phyloP scores from a whole-genome alignment of 2,888 invertebrate genomes.

The Drosophila subsilvestris region DNA sequence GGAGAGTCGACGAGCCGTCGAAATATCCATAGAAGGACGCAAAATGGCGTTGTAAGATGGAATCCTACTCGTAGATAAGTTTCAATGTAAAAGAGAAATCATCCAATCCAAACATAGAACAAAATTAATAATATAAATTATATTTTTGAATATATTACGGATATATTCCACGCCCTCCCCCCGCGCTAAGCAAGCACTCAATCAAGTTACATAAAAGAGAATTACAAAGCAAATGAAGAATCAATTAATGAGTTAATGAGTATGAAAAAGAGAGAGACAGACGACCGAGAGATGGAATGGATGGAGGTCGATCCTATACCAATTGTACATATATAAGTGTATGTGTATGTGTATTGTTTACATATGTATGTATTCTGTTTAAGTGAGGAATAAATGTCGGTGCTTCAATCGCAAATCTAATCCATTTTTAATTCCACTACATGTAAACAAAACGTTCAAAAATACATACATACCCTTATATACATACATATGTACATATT shows the following conservation, averaged over 20 bases:
- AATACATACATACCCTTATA: not conserved
- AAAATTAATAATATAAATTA: slow-evolving; percentile 38
- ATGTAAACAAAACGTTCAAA: not conserved
- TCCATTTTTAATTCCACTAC: not conserved
- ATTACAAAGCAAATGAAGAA: not conserved
- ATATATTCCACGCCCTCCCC: not conserved
- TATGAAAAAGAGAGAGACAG: not conserved
- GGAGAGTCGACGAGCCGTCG: slow-evolving; percentile 93
- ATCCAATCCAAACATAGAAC: slow-evolving; percentile 45
- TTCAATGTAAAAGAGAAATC: slow-evolving; percentile 23
- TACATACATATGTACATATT: not conserved
- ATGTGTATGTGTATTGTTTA: not conserved
- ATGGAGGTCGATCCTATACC: not conserved
- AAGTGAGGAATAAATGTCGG: not conserved
- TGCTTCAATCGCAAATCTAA: not conserved
- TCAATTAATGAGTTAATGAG: not conserved
- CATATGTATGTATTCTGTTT: not conserved
- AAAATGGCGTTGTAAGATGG: slow-evolving; percentile 93
- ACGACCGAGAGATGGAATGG: too few relatives aligned
- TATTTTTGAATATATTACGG: slow-evolving; percentile 48
- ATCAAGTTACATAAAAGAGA: not conserved
- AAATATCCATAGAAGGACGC: slow-evolving; percentile 97
- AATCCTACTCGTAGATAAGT: slow-evolving; percentile 28
- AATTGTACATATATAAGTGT: not conserved
- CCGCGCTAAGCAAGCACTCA: not conserved